phyloP scores from a whole-genome alignment of 2,113 vertebrate species.

The Hyperopisus bebe region DNA sequence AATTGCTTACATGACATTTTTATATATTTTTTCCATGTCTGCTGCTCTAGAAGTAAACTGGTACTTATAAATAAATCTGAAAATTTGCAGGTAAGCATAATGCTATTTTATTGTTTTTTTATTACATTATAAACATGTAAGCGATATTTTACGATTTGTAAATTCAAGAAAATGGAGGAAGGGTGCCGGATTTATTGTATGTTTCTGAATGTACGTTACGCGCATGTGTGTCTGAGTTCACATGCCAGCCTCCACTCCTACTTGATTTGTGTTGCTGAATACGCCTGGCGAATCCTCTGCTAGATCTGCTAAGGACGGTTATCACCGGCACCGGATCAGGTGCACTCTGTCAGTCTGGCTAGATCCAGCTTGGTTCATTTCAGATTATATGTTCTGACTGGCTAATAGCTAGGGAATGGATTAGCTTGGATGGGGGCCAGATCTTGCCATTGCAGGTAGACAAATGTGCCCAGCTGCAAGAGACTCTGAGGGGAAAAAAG shows the following conservation, averaged over 20 bases:
- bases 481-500: not conserved
- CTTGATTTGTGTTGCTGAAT: not conserved
- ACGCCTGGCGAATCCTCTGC: not conserved
- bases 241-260: not conserved
- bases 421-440: not conserved
- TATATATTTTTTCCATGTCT: not conserved
- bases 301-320: conserved; percentile 31
- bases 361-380: conserved; percentile 24
- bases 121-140: not conserved
- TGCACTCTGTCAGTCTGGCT: conserved; percentile 27
- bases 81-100: not conserved
- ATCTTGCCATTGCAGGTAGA: not conserved
- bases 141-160: not conserved
- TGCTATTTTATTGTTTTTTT: not conserved
- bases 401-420: conserved; percentile 25
- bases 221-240: not conserved
- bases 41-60: not conserved
- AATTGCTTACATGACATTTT: not conserved
- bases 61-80: not conserved
- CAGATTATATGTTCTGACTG: conserved; percentile 33
- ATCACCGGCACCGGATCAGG: conserved; percentile 35
- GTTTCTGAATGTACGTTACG: not conserved
- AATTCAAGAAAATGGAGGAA: not conserved
- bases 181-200: not conserved
- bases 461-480: not conserved